Conservation (phyloP, 2,888 invertebrate species). For the Eupithecia centaureata region DNA sequence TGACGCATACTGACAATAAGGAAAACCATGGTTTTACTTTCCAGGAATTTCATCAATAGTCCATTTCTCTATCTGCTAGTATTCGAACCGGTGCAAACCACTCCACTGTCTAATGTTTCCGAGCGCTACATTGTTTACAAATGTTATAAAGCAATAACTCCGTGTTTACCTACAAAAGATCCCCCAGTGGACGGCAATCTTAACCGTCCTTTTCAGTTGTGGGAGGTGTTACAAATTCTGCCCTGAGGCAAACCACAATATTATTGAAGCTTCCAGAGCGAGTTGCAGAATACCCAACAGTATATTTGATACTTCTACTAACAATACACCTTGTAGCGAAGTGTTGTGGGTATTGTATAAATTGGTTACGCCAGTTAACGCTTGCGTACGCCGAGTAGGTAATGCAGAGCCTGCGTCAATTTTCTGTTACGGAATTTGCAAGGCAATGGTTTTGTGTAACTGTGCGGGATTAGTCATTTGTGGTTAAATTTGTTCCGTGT, state of each 20-base stretch:
- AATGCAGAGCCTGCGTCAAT: constrained; percentile 55
- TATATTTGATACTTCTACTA: constrained; percentile 44
- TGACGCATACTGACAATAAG: neutral
- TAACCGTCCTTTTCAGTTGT: constrained; percentile 55
- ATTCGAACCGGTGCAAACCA: constrained; percentile 11
- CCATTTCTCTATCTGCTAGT: neutral
- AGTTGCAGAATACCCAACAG: constrained; percentile 6
- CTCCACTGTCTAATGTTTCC: neutral
- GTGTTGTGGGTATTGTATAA: constrained; percentile 60
- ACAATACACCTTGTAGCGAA: constrained; percentile 59
- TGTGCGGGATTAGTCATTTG: constrained; percentile 52
- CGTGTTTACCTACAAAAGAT: constrained; percentile 37
- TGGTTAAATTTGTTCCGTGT: constrained; percentile 46
- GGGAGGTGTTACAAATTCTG: constrained; percentile 68
- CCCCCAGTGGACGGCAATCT: constrained; percentile 32
- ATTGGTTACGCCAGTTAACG: constrained; percentile 62
- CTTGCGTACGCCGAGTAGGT: constrained; percentile 61
- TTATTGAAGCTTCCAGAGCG: constrained; percentile 13
- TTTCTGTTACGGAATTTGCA: constrained; percentile 52
- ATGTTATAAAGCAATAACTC: constrained; percentile 34
- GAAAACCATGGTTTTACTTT: neutral
- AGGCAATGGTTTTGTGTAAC: constrained; percentile 52
- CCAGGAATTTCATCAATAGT: neutral
- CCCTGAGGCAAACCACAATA: constrained; percentile 51
- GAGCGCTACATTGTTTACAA: constrained; percentile 23